A percentile compares a stretch with the other conserved stretches of the same genome.
Evolutionary conservation across 1,140 invertebrate species (phyloP).

Genomic region (Pogonus chalceus): DNA sequence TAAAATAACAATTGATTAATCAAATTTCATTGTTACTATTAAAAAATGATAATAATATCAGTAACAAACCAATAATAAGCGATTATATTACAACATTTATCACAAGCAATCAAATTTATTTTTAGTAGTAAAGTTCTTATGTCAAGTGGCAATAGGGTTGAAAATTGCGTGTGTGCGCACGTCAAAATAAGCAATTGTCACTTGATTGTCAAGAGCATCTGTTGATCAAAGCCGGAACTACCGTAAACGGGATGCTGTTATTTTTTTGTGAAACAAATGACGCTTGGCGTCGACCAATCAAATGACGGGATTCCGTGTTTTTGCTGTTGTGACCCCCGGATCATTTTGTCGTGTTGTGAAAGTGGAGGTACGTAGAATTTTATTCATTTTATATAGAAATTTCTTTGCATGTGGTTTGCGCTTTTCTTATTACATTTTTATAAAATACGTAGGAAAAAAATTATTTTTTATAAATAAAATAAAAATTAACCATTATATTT

Average conservation of each 20-base stretch:
- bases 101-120: not conserved
- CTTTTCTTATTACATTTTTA: constrained; percentile 11
- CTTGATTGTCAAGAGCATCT: too few relatives aligned
- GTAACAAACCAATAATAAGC: too few relatives aligned
- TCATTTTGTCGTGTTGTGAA: constrained; percentile 33
- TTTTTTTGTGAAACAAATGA: constrained; percentile 36
- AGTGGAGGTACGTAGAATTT: constrained; percentile 37
- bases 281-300: constrained; percentile 30
- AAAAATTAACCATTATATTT: constrained; percentile 17
- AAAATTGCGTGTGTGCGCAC: too few relatives aligned
- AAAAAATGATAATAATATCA: too few relatives aligned
- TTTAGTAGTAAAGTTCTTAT: not conserved
- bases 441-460: constrained; percentile 3
- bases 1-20: too few relatives aligned
- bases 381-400: constrained; percentile 36
- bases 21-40: too few relatives aligned
- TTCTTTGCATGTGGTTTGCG: constrained; percentile 23
- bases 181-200: not conserved
- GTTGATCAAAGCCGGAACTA: not conserved
- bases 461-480: too few relatives aligned
- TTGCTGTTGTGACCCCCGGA: constrained; percentile 31
- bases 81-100: not conserved
- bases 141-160: too few relatives aligned
- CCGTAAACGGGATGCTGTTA: constrained; percentile 17
- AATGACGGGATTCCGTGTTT: constrained; percentile 28